phyloP scores from a whole-genome alignment of 30 jellyfish, hydroid and myxozoan species.

The Pseudorhiza aurosa region DNA sequence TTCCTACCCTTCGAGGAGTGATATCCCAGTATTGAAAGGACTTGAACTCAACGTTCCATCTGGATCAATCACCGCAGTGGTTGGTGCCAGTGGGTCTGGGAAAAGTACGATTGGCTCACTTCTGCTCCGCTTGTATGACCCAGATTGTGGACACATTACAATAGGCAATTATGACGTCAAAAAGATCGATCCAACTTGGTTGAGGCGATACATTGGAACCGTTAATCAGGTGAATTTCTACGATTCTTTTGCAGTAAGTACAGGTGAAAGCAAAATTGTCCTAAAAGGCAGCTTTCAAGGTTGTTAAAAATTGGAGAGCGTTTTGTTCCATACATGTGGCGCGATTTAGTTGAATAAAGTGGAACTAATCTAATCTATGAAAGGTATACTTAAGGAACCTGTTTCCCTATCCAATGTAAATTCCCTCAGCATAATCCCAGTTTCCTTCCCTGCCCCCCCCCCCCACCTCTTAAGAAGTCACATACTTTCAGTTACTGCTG shows the following conservation, averaged over 20 bases:
- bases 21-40: conserved; percentile 63
- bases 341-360: too few relatives aligned
- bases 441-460: too few relatives aligned
- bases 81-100: conserved; percentile 99
- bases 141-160: conserved; percentile 73
- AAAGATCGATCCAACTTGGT: conserved; percentile 86
- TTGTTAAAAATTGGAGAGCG: too few relatives aligned
- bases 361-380: too few relatives aligned
- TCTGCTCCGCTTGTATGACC: conserved; percentile 85
- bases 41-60: conserved; percentile 75
- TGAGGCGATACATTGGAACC: conserved; percentile 86
- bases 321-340: too few relatives aligned
- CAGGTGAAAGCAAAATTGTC: too few relatives aligned
- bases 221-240: conserved; percentile 83
- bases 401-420: too few relatives aligned
- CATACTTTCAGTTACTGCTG: background rate
- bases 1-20: conserved; percentile 76
- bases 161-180: conserved; percentile 80
- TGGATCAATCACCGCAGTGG: conserved; percentile 87
- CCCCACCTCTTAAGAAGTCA: too few relatives aligned
- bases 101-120: conserved; percentile 96
- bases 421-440: too few relatives aligned
- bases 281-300: too few relatives aligned
- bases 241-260: too few relatives aligned
- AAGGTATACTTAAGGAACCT: too few relatives aligned